Base-by-base conservation (phyloP, 2,113 vertebrate genomes). In the Pseudois nayaur region DNA sequence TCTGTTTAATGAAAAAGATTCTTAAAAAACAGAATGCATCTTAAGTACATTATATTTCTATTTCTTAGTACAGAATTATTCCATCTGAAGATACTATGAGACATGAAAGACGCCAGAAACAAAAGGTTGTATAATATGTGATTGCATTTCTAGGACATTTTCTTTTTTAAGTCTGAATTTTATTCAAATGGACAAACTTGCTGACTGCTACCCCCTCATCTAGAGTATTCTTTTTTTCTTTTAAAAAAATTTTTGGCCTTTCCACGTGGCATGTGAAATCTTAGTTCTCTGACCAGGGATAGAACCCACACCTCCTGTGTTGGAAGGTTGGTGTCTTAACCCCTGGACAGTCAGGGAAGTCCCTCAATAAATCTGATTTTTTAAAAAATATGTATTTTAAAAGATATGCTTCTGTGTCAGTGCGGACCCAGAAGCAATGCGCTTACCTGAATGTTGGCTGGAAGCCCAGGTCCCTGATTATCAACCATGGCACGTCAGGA, bases 401-500 rank as follows among this genome's bases (percentile, higher is more conserved):
- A 64, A 57, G 33, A 15, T 12, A 29, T 8, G 13, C 16, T 4
- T 55, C 48, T 57, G 29, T 78, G 48, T 84, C 5, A 9, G 0
- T 10, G 23, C 15, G 10, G 15, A 16, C 23, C n/a, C 88, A 50
- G 36, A 79, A 50, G 33, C 36, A 6, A 4, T 10, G 16, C 16
- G 57, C 91, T 93, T 88, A 99, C 99, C 99, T 99, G 99, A 93
- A 98, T 98, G 76, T 98, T 96, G 92, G 99, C 98, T 71, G 98
- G 88, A 86, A 99, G 95, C n/a, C 98, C 99, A 31, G 99, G 97
- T 25, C 99, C 99, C 94, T 97, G 95, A 8, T 97, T 99, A 97
- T 99, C 99, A 48, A 99, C 99, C 1, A 99, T 98, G 1, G 99
- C 17, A 98, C 90, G 99, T 99, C 74, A 99, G 78, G 76, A 99